These are phyloP conservation scores for Lamprotornis superbus DNA, from an alignment of 2,113 vertebrate species.

Conservation along the genomic window DNA sequence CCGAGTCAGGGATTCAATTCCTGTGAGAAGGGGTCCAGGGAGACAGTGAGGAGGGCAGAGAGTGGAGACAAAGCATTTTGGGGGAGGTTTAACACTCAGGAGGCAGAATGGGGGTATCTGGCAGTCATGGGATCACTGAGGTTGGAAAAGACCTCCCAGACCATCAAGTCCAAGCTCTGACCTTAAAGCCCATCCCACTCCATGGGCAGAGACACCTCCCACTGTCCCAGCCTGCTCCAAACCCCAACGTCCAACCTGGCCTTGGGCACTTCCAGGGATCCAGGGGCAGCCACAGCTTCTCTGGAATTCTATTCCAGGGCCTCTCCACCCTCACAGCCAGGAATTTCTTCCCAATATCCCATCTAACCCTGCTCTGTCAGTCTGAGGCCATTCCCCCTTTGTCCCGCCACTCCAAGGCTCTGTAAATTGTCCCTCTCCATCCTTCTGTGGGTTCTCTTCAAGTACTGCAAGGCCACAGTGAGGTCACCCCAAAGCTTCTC, in stretches of 20 bases:
- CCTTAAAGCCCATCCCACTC: background rate
- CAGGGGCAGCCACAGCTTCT: background rate
- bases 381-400: background rate
- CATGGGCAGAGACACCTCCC: background rate
- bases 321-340: rapidly evolving
- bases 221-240: rapidly evolving
- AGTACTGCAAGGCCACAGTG: rapidly evolving
- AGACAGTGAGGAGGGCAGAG: background rate
- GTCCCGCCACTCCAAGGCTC: background rate
- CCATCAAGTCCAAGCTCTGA: background rate
- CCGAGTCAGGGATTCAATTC: rapidly evolving
- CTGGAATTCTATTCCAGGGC: background rate
- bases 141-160: background rate
- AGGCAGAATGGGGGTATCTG: background rate
- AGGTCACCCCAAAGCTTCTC: background rate
- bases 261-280: background rate
- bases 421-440: background rate
- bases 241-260: rapidly evolving
- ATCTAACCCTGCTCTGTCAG: rapidly evolving
- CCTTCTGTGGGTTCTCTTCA: background rate
- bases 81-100: background rate
- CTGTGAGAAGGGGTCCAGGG: background rate
- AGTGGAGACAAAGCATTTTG: background rate
- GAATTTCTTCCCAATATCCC: background rate
- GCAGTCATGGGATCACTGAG: rapidly evolving